Conservation (phyloP, 2,797 vertebrate species). For the Rhinatrema bivittatum region DNA sequence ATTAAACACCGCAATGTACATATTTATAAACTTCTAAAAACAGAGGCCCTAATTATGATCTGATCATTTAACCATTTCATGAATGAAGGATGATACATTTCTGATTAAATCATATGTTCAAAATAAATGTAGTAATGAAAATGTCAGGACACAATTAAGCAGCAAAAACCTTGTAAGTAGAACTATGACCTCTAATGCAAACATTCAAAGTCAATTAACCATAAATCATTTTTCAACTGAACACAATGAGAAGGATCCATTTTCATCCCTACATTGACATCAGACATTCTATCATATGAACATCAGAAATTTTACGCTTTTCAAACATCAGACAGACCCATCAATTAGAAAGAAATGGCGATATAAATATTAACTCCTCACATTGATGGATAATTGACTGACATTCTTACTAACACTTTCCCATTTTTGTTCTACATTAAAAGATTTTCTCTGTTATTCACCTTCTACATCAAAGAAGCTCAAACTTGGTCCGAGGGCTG, state of each 20-base stretch:
- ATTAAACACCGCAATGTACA: no score
- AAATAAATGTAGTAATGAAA: no score
- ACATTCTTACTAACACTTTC: constrained; percentile 18
- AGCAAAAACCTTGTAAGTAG: constrained; percentile 42
- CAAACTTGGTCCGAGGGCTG: no score
- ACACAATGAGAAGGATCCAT: constrained; percentile 16
- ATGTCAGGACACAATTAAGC: no score
- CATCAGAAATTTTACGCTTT: constrained; percentile 58
- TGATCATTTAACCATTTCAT: no score
- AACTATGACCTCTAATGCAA: constrained; percentile 57
- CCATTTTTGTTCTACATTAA: constrained; percentile 25
- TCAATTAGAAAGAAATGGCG: constrained; percentile 54
- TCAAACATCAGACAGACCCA: constrained; percentile 50
- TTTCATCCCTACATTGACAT: constrained; percentile 43
- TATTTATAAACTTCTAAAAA: no score
- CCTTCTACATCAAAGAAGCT: no score
- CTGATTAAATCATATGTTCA: no score
- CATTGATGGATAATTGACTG: constrained; percentile 33
- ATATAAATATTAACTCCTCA: constrained; percentile 48
- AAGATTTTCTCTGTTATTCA: constrained; percentile 26
- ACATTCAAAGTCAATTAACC: constrained; percentile 47
- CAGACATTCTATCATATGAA: constrained; percentile 44
- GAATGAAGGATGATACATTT: no score
- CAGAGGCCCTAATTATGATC: no score
- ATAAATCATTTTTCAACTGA: constrained; percentile 43